Evolutionary conservation across 1,140 invertebrate genomes (phyloP).

Genomic region (Doryteuthis pealeii): DNA sequence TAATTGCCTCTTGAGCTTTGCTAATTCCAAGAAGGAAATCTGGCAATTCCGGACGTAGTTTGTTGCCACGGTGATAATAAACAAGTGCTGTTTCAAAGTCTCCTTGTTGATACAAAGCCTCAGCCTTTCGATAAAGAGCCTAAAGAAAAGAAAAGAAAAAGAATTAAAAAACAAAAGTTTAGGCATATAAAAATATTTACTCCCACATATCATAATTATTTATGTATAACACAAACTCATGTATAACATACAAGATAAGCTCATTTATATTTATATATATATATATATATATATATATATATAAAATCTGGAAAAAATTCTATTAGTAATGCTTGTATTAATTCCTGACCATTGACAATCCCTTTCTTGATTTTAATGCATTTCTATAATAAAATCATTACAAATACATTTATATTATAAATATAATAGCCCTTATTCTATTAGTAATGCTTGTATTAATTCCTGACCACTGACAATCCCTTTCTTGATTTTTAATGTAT

Average conservation of each 20-base stretch:
- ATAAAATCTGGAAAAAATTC: no score
- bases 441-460: no score
- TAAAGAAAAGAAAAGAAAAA: conserved; percentile 29
- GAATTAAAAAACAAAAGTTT: neutral
- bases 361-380: no score
- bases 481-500: neutral
- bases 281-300: conserved; percentile 4
- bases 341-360: no score
- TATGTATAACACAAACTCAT: neutral
- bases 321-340: no score
- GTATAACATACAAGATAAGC: neutral
- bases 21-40: conserved; percentile 88
- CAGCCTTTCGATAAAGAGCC: conserved; percentile 90
- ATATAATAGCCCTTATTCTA: no score
- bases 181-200: neutral
- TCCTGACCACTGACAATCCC: no score
- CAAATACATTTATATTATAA: no score
- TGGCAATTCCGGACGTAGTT: conserved; percentile 80
- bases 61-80: conserved; percentile 84
- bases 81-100: conserved; percentile 92
- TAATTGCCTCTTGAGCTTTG: conserved; percentile 91
- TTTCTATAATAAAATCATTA: no score
- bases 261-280: neutral
- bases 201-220: neutral
- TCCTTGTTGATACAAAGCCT: conserved; percentile 86